Base-by-base conservation (phyloP, 2,888 invertebrate genomes). In the Machimus atricapillus region DNA sequence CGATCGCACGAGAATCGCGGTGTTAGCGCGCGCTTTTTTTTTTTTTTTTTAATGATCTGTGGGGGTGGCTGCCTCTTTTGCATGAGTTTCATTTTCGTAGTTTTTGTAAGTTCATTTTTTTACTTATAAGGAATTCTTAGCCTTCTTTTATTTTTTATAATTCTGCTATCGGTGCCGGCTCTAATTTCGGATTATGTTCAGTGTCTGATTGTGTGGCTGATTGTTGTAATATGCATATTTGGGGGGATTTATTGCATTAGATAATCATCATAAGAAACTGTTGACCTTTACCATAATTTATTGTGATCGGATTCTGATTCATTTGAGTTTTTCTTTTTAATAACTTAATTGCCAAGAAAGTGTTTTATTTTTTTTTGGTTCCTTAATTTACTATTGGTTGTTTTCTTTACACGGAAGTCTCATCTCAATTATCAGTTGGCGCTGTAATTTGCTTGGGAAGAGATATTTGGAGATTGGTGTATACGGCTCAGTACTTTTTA, bases 11-110 rank as follows among this genome's bases (percentile, higher is more conserved):
- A 34, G 12, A 14, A 31, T 76, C 37, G 76, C 34, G 14, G 34
- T 76, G 0, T 34, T 16, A 23, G 79, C 12, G 23, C n/a, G 40
- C 40, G 12, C 12, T 40, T 40, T 40, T 40, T 37, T 34, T 73
- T 40, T 40, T 40, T 40, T 37, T 34, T 73, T 83, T 83, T 73
- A 83, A 83, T 83, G 83, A 43, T 58, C 58, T 83, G 83, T 66
- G 83, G 83, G 43, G 83, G 83, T 66, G 83, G 37, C n/a, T 83
- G 83, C 66, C 52, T 83, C 66, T 83, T 83, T 73, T 83, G n/a
- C 73, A 66, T 66, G 40, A 66, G 83, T 66, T 83, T 83, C 34
- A 83, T 83, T 66, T 37, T 83, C 19, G 12, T 66, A 83, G 37
- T 83, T 83, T 66, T 58, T 73, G 83, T 83, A 73, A 83, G 83